Conservation (phyloP, 2,797 vertebrate species). For the Cryptoblepharus egeriae region DNA sequence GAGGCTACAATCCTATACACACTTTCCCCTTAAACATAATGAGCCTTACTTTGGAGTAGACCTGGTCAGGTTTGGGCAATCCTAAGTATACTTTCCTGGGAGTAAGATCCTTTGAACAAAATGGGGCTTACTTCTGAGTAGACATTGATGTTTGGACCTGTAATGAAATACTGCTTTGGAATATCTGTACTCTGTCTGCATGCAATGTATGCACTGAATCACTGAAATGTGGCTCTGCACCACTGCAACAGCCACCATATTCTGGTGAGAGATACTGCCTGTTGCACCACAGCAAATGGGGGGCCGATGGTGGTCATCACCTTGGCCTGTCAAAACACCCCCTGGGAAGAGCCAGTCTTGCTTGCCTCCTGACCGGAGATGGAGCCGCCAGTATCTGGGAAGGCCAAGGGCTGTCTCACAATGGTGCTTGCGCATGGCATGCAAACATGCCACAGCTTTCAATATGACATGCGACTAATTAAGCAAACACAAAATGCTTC, state of each 20-base stretch:
- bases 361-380: neutral
- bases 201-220: no score
- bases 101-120: no score
- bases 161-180: no score
- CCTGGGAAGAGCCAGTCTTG: accelerated
- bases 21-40: no score
- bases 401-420: neutral
- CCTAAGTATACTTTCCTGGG: no score
- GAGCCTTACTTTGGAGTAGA: no score
- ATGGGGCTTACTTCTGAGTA: no score
- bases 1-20: no score
- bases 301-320: neutral
- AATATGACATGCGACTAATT: conserved; percentile 50
- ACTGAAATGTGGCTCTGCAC: neutral
- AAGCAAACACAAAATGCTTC: conserved; percentile 52
- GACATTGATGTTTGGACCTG: no score
- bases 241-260: neutral
- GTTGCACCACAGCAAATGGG: neutral
- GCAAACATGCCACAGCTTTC: conserved; percentile 7
- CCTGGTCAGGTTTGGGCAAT: no score
- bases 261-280: no score
- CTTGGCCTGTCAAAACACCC: neutral
- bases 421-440: neutral
- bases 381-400: neutral
- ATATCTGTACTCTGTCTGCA: no score